Evolutionary conservation across 1,140 invertebrate genomes (phyloP).

Genomic region (Bathynomus jamesi): DNA sequence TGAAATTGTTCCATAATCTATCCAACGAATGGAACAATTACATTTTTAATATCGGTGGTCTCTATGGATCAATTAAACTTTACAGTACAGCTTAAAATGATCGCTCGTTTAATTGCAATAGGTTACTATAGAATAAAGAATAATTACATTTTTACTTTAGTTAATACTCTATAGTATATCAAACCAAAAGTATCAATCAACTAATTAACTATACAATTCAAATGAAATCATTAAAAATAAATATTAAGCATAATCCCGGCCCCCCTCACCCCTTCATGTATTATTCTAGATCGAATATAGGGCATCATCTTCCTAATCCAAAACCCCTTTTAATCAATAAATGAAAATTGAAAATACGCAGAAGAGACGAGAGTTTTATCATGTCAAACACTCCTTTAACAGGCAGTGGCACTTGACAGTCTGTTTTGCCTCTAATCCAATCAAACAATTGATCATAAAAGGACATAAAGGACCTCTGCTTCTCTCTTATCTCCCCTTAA

Average conservation of each 20-base stretch:
- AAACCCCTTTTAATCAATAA: neutral
- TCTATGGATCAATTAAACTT: too few relatives aligned
- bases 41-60: too few relatives aligned
- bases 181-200: neutral
- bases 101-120: too few relatives aligned
- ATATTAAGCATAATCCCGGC: neutral
- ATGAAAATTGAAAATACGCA: neutral
- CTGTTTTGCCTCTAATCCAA: neutral
- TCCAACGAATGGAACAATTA: too few relatives aligned
- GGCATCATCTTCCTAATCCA: too few relatives aligned
- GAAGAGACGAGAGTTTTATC: neutral
- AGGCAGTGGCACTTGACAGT: neutral
- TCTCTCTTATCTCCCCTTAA: neutral
- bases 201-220: neutral
- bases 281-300: neutral
- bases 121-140: too few relatives aligned
- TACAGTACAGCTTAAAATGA: too few relatives aligned
- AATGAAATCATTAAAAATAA: neutral
- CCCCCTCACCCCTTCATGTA: neutral
- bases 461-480: neutral
- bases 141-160: too few relatives aligned
- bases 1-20: too few relatives aligned
- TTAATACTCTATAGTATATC: neutral
- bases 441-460: slow-evolving; percentile 1
- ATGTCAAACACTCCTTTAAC: neutral